Percentiles rank a stretch among this genome's conserved stretches.
These are phyloP conservation scores for Cosmia trapezina DNA, from an alignment of 2,888 invertebrate genomes.

Conservation along the genomic window DNA sequence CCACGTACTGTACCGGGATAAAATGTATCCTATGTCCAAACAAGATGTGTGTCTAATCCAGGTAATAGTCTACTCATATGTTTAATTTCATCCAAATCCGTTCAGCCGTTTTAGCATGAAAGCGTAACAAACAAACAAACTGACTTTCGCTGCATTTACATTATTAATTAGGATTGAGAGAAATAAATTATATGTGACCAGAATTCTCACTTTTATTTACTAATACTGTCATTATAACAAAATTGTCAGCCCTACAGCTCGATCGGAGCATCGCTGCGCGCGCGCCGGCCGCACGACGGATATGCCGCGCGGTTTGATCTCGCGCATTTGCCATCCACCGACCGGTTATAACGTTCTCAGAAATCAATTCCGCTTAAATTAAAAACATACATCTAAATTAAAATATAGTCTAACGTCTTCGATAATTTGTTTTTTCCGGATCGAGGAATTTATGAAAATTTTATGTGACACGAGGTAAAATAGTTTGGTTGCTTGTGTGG, in stretches of 20 bases:
- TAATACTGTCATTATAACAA: background rate
- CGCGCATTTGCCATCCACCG: slow-evolving; percentile 62
- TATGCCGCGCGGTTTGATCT: slow-evolving; percentile 67
- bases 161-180: background rate
- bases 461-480: background rate
- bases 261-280: slow-evolving; percentile 53
- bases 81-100: too few relatives aligned
- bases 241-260: slow-evolving; percentile 47
- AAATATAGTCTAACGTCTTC: slow-evolving; percentile 1
- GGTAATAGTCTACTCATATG: too few relatives aligned
- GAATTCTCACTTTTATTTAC: background rate
- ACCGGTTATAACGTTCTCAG: slow-evolving; percentile 59
- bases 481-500: background rate
- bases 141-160: too few relatives aligned
- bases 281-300: slow-evolving; percentile 63
- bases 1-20: too few relatives aligned
- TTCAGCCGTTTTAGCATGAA: too few relatives aligned
- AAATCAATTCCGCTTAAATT: slow-evolving; percentile 64
- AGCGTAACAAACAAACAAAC: too few relatives aligned
- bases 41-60: too few relatives aligned
- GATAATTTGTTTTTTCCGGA: slow-evolving; percentile 30
- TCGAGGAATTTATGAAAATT: slow-evolving; percentile 9
- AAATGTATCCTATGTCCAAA: too few relatives aligned
- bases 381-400: slow-evolving; percentile 57
- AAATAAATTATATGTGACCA: background rate